phyloP scores from a whole-genome alignment of 2,888 invertebrate genomes.

The Pilophorus perplexus region DNA sequence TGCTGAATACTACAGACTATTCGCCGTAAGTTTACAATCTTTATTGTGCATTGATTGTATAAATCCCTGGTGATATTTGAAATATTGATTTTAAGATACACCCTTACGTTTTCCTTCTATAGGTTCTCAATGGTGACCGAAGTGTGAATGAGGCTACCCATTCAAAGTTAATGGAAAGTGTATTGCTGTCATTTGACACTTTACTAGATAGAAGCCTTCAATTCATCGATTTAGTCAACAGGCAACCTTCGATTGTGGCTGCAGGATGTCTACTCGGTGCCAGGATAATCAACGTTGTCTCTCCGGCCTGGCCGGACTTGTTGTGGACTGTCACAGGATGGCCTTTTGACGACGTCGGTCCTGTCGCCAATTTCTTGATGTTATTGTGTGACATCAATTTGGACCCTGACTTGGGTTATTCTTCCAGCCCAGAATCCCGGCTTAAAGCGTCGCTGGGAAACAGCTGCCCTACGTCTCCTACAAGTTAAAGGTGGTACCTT shows the following conservation, averaged over 20 bases:
- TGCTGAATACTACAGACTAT: conserved; percentile 23
- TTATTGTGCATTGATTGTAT: neutral
- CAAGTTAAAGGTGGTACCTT: no score
- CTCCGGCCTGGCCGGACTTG: neutral
- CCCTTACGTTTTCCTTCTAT: neutral
- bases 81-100: neutral
- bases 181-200: neutral
- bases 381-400: neutral
- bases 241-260: neutral
- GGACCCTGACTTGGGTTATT: conserved; percentile 14
- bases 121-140: conserved; percentile 8
- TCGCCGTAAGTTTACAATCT: conserved; percentile 23
- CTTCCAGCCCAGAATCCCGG: conserved; percentile 3
- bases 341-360: neutral
- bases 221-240: conserved; percentile 4
- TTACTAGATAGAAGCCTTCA: conserved; percentile 14
- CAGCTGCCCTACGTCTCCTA: no score
- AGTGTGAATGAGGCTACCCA: conserved; percentile 8
- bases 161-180: neutral
- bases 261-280: conserved; percentile 23
- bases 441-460: no score
- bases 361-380: neutral
- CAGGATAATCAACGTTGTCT: neutral
- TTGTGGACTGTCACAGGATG: neutral
- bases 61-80: neutral